A percentile compares a stretch with the other conserved stretches of the same genome.
phyloP scores from a whole-genome alignment of 2,888 invertebrate species.

The Portevinia maculata region DNA sequence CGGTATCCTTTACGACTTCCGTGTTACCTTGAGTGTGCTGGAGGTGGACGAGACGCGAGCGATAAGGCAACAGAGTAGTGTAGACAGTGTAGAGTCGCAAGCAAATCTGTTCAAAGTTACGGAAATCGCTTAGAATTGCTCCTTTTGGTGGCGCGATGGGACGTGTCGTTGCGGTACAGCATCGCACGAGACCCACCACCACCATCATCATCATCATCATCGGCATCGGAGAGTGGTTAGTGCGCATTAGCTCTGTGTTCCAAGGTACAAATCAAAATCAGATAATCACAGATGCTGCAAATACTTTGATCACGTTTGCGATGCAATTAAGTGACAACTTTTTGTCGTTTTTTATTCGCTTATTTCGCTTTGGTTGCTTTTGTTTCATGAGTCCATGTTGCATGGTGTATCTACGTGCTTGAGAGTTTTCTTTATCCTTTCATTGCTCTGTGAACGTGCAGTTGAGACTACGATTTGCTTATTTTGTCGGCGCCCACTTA shows the following conservation, averaged over 20 bases:
- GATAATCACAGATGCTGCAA: conserved; percentile 76
- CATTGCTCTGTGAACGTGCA: conserved; percentile 6
- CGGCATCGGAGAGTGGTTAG: conserved; percentile 30
- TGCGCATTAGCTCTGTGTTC: conserved; percentile 73
- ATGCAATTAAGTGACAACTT: conserved; percentile 82
- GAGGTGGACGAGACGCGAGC: conserved; percentile 53
- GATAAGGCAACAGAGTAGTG: conserved; percentile 49
- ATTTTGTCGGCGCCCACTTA: conserved; percentile 59
- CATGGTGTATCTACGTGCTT: conserved; percentile 54
- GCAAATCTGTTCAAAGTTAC: conserved; percentile 58
- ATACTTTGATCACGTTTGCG: conserved; percentile 81
- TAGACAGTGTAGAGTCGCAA: conserved; percentile 36
- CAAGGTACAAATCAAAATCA: conserved; percentile 75
- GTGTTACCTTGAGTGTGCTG: conserved; percentile 69
- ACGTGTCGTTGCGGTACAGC: conserved; percentile 26
- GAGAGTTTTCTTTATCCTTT: conserved; percentile 30
- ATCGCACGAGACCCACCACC: conserved; percentile 53
- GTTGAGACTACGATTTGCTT: conserved; percentile 44
- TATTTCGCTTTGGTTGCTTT: conserved; percentile 59
- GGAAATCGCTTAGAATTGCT: conserved; percentile 62
- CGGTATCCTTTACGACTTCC: conserved; percentile 74
- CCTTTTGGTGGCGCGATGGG: conserved; percentile 27
- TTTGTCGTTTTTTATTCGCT: conserved; percentile 74
- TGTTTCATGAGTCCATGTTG: conserved; percentile 51
- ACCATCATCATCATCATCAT: conserved; percentile 7